These are phyloP conservation scores for Lethocerus indicus DNA, from an alignment of 1,140 invertebrate species.

Conservation along the genomic window DNA sequence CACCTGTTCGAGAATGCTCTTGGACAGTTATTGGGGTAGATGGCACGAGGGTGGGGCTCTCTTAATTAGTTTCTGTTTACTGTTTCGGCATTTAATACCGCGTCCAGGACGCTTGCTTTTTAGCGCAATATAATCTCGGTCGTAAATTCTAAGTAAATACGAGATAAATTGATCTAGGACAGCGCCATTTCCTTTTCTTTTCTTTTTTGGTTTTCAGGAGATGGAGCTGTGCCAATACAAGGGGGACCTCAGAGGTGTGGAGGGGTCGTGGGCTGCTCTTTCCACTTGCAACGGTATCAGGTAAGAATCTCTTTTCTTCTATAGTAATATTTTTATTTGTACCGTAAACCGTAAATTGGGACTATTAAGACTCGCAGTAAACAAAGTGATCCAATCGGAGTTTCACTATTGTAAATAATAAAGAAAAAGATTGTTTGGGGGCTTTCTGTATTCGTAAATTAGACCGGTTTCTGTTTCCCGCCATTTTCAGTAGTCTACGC, in stretches of 20 bases:
- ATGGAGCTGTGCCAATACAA: slow-evolving; percentile 64
- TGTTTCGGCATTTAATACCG: background rate
- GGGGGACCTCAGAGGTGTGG: slow-evolving; percentile 50
- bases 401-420: too few relatives aligned
- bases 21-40: background rate
- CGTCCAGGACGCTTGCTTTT: background rate
- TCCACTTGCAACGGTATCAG: slow-evolving; percentile 68
- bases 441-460: too few relatives aligned
- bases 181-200: slow-evolving; percentile 19
- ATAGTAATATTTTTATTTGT: slow-evolving; percentile 1
- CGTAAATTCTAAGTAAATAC: background rate
- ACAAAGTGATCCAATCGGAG: too few relatives aligned
- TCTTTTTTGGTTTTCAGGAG: slow-evolving; percentile 35
- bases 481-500: too few relatives aligned
- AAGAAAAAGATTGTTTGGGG: too few relatives aligned
- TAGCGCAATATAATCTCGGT: background rate
- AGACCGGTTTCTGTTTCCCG: too few relatives aligned
- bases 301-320: slow-evolving; percentile 20
- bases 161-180: slow-evolving; percentile 10
- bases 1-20: too few relatives aligned
- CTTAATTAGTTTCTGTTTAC: background rate
- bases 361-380: too few relatives aligned
- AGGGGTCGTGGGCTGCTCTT: slow-evolving; percentile 63
- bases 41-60: background rate
- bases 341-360: too few relatives aligned